phyloP scores from a whole-genome alignment of 2,797 vertebrate species.

The Acipenser transmontanus region DNA sequence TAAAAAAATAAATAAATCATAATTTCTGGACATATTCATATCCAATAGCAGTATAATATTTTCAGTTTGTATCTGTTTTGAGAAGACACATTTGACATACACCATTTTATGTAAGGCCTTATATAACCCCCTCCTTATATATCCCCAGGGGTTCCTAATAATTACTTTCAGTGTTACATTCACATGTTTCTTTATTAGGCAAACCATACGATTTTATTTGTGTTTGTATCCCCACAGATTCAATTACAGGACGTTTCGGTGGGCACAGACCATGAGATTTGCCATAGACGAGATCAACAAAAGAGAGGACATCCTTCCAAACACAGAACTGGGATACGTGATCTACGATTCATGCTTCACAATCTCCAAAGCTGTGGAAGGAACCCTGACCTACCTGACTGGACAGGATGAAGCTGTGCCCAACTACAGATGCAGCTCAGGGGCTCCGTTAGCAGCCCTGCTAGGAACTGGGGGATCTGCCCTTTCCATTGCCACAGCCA shows the following conservation, averaged over 20 bases:
- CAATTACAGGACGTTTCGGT: slow-evolving; percentile 72
- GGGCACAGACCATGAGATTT: slow-evolving; percentile 79
- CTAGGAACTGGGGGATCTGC: slow-evolving; percentile 73
- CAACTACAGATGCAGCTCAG: slow-evolving; percentile 70
- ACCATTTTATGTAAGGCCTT: too few species aligned
- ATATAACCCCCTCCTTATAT: too few species aligned
- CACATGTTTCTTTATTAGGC: too few species aligned
- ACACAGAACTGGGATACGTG: slow-evolving; percentile 69
- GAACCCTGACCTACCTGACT: slow-evolving; percentile 69
- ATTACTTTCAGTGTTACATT: too few species aligned
- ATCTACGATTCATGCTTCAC: slow-evolving; percentile 79
- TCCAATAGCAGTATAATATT: too few species aligned
- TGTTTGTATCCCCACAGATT: slow-evolving; percentile 51
- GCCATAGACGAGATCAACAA: slow-evolving; percentile 69
- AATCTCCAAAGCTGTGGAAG: slow-evolving; percentile 76
- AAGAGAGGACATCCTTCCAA: slow-evolving; percentile 56
- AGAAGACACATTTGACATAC: too few species aligned
- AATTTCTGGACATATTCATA: too few species aligned
- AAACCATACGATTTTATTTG: too few species aligned
- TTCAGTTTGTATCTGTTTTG: too few species aligned
- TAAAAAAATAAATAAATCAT: too few species aligned
- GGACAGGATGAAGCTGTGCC: slow-evolving; percentile 78
- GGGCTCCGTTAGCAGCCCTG: slow-evolving; percentile 62
- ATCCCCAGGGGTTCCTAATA: too few species aligned
- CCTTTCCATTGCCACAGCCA: slow-evolving; percentile 71